These are phyloP conservation scores for Cataglyphis livida DNA, from an alignment of 2,888 invertebrate species.

Conservation along the genomic window DNA sequence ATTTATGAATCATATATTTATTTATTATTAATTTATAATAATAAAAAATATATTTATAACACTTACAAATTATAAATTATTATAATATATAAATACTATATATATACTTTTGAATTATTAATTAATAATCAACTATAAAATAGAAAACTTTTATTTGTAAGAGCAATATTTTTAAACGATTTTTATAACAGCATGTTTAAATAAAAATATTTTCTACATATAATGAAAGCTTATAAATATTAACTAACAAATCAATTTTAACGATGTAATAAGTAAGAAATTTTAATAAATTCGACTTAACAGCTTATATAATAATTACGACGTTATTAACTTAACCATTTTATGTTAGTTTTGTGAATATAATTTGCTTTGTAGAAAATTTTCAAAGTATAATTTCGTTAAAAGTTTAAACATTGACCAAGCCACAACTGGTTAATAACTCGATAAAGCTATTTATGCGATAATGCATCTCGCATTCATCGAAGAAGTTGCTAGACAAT, in stretches of 20 bases:
- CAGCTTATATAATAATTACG: slow-evolving; percentile 26
- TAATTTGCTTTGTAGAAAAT: slow-evolving; percentile 46
- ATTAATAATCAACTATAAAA: too few species aligned
- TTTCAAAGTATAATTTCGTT: slow-evolving; percentile 45
- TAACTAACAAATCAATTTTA: background rate
- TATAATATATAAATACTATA: too few species aligned
- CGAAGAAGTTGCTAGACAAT: slow-evolving; percentile 10
- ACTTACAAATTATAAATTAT: too few species aligned
- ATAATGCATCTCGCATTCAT: slow-evolving; percentile 35
- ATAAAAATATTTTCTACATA: slow-evolving; percentile 1
- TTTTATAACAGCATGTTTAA: background rate
- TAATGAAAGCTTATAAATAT: background rate
- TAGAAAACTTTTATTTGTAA: background rate
- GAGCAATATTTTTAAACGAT: background rate
- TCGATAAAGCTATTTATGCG: slow-evolving; percentile 36
- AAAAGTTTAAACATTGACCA: slow-evolving; percentile 43
- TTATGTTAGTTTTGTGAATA: slow-evolving; percentile 37
- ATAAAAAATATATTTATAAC: too few species aligned
- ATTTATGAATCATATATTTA: too few species aligned
- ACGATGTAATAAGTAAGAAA: background rate
- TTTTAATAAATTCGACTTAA: slow-evolving; percentile 12
- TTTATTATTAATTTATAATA: too few species aligned
- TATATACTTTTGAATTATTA: too few species aligned
- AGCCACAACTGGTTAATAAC: slow-evolving; percentile 37
- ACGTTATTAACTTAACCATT: slow-evolving; percentile 33